These are phyloP conservation scores for Trisateles emortualis DNA, from an alignment of 2,888 invertebrate species.

Conservation along the genomic window DNA sequence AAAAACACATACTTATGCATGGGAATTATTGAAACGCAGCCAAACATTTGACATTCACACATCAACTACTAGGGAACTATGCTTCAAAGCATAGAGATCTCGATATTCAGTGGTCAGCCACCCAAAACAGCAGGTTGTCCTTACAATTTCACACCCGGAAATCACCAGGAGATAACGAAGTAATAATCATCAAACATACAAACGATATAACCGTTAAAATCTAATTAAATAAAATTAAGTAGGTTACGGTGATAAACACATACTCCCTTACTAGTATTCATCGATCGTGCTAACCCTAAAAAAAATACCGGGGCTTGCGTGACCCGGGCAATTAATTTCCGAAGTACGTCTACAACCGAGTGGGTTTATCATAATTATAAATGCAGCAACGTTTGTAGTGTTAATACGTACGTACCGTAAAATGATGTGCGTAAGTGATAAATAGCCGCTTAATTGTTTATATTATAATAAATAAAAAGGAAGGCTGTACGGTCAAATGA, in stretches of 20 bases:
- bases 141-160: conserved; percentile 24
- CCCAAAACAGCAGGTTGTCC: conserved; percentile 19
- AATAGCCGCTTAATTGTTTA: conserved; percentile 51
- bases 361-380: conserved; percentile 51
- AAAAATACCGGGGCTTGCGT: conserved; percentile 59
- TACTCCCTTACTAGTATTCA: conserved; percentile 38
- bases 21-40: not conserved
- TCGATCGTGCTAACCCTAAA: conserved; percentile 50
- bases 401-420: conserved; percentile 59
- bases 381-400: conserved; percentile 50
- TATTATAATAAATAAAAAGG: conserved; percentile 48
- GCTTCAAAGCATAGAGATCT: not conserved
- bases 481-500: conserved; percentile 20
- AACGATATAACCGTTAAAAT: conserved; percentile 35
- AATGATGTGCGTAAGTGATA: conserved; percentile 60
- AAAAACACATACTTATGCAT: too few species aligned
- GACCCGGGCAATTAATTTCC: conserved; percentile 70
- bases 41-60: not conserved
- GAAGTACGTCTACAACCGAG: conserved; percentile 55
- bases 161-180: conserved; percentile 26
- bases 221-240: conserved; percentile 49
- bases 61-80: not conserved
- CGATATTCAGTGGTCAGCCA: conserved; percentile 10
- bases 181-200: conserved; percentile 39
- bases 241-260: conserved; percentile 42